Conservation (phyloP, 2,888 invertebrate genomes). For the Boloria selene region DNA sequence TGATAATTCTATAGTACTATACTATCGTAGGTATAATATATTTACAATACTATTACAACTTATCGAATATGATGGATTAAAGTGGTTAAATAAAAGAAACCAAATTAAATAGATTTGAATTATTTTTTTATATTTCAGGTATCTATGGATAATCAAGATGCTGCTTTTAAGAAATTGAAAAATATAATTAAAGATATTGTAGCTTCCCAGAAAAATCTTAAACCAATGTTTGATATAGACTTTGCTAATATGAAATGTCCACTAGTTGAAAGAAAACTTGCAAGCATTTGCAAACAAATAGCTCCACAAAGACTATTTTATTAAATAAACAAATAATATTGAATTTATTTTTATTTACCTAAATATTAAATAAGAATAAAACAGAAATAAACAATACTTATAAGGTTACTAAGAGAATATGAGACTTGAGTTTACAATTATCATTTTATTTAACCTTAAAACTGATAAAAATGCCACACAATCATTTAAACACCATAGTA, state of each 20-base stretch:
- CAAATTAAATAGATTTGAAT: no score
- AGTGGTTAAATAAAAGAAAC: not conserved
- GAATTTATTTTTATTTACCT: slow-evolving; percentile 59
- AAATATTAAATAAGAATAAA: slow-evolving; percentile 43
- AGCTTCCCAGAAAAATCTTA: slow-evolving; percentile 54
- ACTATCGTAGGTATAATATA: no score
- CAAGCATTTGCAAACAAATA: slow-evolving; percentile 60
- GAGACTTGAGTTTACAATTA: slow-evolving; percentile 45
- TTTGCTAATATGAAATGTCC: slow-evolving; percentile 55
- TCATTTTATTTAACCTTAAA: slow-evolving; percentile 42
- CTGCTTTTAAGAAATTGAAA: slow-evolving; percentile 62
- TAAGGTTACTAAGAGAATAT: slow-evolving; percentile 44
- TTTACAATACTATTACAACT: no score
- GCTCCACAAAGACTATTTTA: slow-evolving; percentile 63
- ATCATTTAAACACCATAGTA: slow-evolving; percentile 81
- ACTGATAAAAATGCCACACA: slow-evolving; percentile 45
- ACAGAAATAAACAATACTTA: slow-evolving; percentile 47
- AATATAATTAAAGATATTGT: slow-evolving; percentile 61
- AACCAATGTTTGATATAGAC: slow-evolving; percentile 70
- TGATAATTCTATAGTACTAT: no score
- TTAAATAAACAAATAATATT: slow-evolving; percentile 47
- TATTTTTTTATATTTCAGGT: slow-evolving; percentile 50
- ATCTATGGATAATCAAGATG: slow-evolving; percentile 60
- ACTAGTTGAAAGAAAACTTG: slow-evolving; percentile 53
- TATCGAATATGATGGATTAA: not conserved